Percentiles rank a stretch among this genome's conserved stretches.
phyloP scores from a whole-genome alignment of 2,797 vertebrate species.

The Danionella dracula region DNA sequence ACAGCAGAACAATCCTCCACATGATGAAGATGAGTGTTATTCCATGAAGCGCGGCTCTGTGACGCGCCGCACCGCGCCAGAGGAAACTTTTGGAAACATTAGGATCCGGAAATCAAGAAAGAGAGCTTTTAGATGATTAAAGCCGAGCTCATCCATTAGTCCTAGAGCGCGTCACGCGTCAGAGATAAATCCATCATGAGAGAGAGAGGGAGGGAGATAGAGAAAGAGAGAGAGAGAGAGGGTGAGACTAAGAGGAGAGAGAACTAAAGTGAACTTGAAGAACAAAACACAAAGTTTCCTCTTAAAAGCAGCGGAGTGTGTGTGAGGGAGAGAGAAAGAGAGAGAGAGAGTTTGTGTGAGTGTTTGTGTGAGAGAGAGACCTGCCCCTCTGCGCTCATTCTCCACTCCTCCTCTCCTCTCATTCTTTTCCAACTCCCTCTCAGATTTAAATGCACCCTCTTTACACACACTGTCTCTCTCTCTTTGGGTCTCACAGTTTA shows the following conservation, averaged over 20 bases:
- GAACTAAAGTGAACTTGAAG: conserved; percentile 68
- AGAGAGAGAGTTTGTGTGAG: conserved; percentile 21
- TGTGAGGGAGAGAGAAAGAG: conserved; percentile 10
- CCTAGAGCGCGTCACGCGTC: conserved; percentile 58
- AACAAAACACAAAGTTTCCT: conserved; percentile 79
- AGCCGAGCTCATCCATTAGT: conserved; percentile 21
- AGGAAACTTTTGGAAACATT: conserved; percentile 26
- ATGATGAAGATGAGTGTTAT: conserved; percentile 34
- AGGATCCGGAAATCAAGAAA: conserved; percentile 50
- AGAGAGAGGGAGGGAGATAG: neutral
- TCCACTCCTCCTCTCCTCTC: conserved; percentile 48
- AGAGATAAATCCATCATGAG: conserved; percentile 3
- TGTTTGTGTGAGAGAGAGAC: conserved; percentile 52
- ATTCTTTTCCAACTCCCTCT: conserved; percentile 6
- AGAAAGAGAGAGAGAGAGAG: neutral
- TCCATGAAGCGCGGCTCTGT: conserved; percentile 35
- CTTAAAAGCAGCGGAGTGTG: conserved; percentile 67
- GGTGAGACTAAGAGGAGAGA: neutral
- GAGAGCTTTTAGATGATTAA: conserved; percentile 10
- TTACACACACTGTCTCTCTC: neutral
- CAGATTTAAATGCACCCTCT: conserved; percentile 22
- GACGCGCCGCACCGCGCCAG: too few species aligned
- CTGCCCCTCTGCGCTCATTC: conserved; percentile 71
- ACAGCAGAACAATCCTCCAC: conserved; percentile 58
- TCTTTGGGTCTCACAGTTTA: neutral